A percentile compares a stretch with the other conserved stretches of the same genome.
Evolutionary conservation across 2,113 vertebrate genomes (phyloP).

Genomic region (Lichenostomus cassidix): DNA sequence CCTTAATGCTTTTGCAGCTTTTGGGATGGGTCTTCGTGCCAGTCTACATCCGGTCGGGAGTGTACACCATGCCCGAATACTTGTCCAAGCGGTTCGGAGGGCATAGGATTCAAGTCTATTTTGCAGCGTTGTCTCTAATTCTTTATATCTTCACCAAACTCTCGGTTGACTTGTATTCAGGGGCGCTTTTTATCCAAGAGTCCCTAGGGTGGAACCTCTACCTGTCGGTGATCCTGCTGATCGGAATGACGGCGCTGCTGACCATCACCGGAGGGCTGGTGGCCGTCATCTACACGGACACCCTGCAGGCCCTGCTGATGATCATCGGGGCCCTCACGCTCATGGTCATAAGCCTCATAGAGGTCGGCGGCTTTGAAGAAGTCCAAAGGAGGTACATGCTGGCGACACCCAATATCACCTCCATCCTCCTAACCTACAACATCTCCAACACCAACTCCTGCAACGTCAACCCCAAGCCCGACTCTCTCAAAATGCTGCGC

Average conservation of each 20-base stretch:
- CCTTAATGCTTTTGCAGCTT: conserved; percentile 95
- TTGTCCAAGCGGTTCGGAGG: conserved; percentile 95
- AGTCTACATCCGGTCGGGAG: conserved; percentile 94
- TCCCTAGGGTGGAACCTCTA: conserved; percentile 98
- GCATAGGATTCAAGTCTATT: conserved; percentile 93
- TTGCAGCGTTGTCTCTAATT: conserved; percentile 89
- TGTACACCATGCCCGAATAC: conserved; percentile 98
- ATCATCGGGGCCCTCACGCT: conserved; percentile 92
- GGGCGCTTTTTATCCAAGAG: conserved; percentile 97
- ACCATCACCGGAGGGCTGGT: conserved; percentile 95
- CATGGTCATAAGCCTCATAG: conserved; percentile 86
- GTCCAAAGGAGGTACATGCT: conserved; percentile 93
- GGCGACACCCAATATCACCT: conserved; percentile 88
- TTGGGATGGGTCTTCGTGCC: conserved; percentile 98
- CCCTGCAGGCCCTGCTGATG: conserved; percentile 95
- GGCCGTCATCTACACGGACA: conserved; percentile 97
- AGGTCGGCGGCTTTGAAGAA: conserved; percentile 93
- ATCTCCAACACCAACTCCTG: conserved; percentile 88
- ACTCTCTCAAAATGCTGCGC: conserved; percentile 87
- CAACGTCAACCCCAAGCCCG: conserved; percentile 86
- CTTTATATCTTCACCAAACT: conserved; percentile 98
- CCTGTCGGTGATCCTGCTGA: conserved; percentile 91
- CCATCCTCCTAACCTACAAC: conserved; percentile 86
- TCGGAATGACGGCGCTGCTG: conserved; percentile 92
- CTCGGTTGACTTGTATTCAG: conserved; percentile 96